Evolutionary conservation across 2,797 vertebrate genomes (phyloP).

Genomic region (Cirrhinus mrigala): DNA sequence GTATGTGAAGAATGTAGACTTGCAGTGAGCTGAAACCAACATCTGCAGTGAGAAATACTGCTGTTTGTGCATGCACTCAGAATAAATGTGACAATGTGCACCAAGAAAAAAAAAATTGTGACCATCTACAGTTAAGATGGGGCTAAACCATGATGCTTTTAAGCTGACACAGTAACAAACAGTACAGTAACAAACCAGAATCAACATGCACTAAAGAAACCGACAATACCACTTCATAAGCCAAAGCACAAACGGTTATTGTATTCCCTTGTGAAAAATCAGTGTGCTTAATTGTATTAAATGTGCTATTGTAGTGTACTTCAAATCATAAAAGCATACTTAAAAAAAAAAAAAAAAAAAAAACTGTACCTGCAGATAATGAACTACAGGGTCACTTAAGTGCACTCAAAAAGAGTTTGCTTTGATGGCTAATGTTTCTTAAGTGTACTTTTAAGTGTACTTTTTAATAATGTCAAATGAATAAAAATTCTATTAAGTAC

Average conservation of each 20-base stretch:
- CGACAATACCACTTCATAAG: neutral
- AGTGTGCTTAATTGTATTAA: neutral
- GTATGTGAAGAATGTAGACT: slow-evolving; percentile 42
- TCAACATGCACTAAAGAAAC: neutral
- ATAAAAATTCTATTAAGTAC: neutral
- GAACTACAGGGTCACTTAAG: neutral
- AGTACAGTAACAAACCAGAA: slow-evolving; percentile 10
- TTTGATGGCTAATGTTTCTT: neutral
- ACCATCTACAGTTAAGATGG: neutral
- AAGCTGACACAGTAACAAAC: neutral
- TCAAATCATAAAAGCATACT: neutral
- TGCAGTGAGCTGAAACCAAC: slow-evolving; percentile 17
- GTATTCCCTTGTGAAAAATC: neutral
- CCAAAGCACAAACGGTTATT: slow-evolving; percentile 12
- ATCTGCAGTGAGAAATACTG: neutral
- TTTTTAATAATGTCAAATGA: neutral
- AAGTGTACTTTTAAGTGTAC: neutral
- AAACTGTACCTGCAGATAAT: neutral
- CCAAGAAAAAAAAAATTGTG: neutral
- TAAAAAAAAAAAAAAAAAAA: too few species aligned
- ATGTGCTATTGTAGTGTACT: neutral
- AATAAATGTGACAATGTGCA: neutral
- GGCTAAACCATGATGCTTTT: neutral
- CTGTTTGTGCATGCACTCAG: neutral
- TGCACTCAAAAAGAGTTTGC: neutral